Percentiles rank a stretch among this genome's conserved stretches.
Conservation (phyloP, 2,797 vertebrate species). For the Falco biarmicus region DNA sequence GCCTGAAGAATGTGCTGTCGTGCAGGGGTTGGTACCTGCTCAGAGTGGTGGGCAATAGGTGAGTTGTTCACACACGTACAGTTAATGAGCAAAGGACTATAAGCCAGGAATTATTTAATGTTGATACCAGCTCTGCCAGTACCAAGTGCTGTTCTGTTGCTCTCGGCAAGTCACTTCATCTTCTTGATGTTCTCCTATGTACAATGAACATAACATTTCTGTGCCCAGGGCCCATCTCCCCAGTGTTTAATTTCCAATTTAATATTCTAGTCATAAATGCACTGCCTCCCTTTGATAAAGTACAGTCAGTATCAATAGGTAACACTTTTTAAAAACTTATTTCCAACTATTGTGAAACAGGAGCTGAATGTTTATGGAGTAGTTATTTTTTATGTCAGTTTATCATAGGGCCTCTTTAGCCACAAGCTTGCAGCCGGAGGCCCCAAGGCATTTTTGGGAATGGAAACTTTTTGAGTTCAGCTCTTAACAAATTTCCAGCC, state of each 20-base stretch:
- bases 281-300: neutral
- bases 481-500: slow-evolving; percentile 64
- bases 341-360: slow-evolving; percentile 45
- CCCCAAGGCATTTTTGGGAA: slow-evolving; percentile 36
- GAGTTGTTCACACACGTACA: neutral
- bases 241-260: neutral
- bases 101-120: neutral
- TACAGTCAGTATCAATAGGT: neutral
- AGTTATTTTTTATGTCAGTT: slow-evolving; percentile 55
- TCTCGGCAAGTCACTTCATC: neutral
- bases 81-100: neutral
- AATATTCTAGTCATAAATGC: neutral
- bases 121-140: neutral
- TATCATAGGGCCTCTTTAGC: slow-evolving; percentile 56
- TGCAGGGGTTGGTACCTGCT: neutral
- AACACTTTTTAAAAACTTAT: neutral
- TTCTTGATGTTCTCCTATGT: neutral
- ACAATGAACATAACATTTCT: neutral
- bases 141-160: neutral
- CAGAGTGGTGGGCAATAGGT: neutral
- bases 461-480: slow-evolving; percentile 49
- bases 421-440: slow-evolving; percentile 41
- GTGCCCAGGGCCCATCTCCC: neutral
- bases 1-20: neutral
- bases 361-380: slow-evolving; percentile 40